Percentiles rank a stretch among this genome's conserved stretches.
Conservation (phyloP, 1,140 invertebrate species). For the Drosophila subobscura region DNA sequence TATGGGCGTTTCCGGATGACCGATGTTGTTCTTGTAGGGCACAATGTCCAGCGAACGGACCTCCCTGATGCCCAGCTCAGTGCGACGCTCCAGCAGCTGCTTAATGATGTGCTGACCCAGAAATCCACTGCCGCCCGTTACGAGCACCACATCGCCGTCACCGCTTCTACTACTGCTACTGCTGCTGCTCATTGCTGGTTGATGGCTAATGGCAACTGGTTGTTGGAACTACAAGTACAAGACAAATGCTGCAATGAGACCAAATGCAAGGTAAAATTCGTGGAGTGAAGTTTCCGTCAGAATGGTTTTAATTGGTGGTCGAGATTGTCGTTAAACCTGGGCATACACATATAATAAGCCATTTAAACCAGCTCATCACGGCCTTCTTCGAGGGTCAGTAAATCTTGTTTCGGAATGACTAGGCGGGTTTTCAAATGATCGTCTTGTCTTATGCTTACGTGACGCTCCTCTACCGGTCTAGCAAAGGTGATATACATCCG, state of each 20-base stretch:
- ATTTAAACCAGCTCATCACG: constrained; percentile 53
- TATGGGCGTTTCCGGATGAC: constrained; percentile 76
- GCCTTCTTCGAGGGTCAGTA: constrained; percentile 68
- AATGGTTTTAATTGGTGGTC: constrained; percentile 37
- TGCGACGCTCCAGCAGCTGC: constrained; percentile 84
- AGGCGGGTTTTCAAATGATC: constrained; percentile 43
- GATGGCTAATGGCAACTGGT: constrained; percentile 31
- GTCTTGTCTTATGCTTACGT: constrained; percentile 38
- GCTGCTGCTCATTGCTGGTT: constrained; percentile 44
- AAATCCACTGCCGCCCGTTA: constrained; percentile 87
- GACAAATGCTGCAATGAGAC: constrained; percentile 33
- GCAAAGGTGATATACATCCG: constrained; percentile 28
- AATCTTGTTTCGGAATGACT: constrained; percentile 59
- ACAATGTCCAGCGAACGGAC: constrained; percentile 87
- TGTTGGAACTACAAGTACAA: constrained; percentile 7
- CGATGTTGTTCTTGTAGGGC: constrained; percentile 85
- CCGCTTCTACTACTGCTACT: constrained; percentile 26
- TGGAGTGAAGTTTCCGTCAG: constrained; percentile 39
- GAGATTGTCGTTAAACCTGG: constrained; percentile 11
- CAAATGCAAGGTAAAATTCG: constrained; percentile 39
- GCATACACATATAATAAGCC: background rate
- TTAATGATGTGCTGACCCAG: constrained; percentile 88
- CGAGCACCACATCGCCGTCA: constrained; percentile 68
- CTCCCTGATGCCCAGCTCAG: constrained; percentile 84
- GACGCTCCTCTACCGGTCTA: constrained; percentile 39